These are phyloP conservation scores for Macrobrachium nipponense DNA, from an alignment of 1,140 invertebrate genomes.

Conservation along the genomic window DNA sequence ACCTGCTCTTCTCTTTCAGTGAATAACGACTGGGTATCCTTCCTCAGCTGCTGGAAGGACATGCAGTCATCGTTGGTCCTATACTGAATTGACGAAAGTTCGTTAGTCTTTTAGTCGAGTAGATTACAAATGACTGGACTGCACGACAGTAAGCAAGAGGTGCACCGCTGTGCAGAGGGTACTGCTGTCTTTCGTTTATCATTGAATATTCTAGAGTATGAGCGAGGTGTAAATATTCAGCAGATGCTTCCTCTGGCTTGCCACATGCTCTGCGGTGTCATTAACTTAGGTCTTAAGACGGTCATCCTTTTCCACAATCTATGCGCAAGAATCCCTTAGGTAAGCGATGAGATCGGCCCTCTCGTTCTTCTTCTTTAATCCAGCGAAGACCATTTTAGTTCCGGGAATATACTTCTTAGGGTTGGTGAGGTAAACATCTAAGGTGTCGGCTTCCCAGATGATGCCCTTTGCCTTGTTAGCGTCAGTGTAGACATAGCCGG, in stretches of 20 bases:
- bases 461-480: conserved; percentile 96
- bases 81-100: not conserved
- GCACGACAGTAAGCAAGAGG: not conserved
- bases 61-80: conserved; percentile 23
- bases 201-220: too few species aligned
- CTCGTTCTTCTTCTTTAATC: conserved; percentile 96
- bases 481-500: conserved; percentile 81
- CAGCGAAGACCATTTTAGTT: conserved; percentile 99
- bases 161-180: not conserved
- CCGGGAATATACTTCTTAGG: conserved; percentile 99
- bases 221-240: too few species aligned
- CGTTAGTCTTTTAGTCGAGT: too few species aligned
- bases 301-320: not conserved
- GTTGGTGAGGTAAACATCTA: conserved; percentile 96
- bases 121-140: too few species aligned
- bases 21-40: not conserved
- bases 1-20: not conserved
- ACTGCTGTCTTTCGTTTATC: too few species aligned
- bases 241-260: too few species aligned
- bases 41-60: conserved; percentile 17
- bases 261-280: too few species aligned
- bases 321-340: conserved; percentile 84
- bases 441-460: conserved; percentile 93
- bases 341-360: conserved; percentile 97
- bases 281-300: too few species aligned